Conservation (phyloP, 2,113 vertebrate genomes). For the Stigmatopora nigra region DNA sequence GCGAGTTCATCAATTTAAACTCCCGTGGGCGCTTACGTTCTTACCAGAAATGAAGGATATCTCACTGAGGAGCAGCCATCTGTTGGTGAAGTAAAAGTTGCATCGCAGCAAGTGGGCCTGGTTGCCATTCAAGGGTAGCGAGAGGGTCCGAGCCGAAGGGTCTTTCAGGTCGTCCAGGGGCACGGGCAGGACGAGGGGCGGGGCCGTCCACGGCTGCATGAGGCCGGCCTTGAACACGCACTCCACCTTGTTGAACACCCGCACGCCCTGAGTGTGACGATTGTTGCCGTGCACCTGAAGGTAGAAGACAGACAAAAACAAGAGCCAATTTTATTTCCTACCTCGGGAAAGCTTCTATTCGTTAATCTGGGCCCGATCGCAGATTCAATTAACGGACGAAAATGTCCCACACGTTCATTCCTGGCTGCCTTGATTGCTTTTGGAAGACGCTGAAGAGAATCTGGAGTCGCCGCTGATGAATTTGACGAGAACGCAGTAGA, state of each 20-base stretch:
- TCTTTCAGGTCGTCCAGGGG: constrained; percentile 76
- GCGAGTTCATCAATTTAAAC: too few species aligned
- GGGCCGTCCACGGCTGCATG: constrained; percentile 76
- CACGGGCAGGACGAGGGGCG: constrained; percentile 58
- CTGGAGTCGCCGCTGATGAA: constrained; percentile 14
- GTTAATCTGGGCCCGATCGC: constrained; percentile 11
- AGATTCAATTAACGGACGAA: constrained; percentile 41
- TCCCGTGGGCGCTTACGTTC: not conserved
- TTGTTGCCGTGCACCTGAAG: constrained; percentile 89
- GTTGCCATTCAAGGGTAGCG: constrained; percentile 69
- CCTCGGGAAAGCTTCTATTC: constrained; percentile 7
- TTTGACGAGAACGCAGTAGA: constrained; percentile 8
- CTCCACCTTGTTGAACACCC: constrained; percentile 77
- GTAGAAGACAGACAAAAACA: not conserved
- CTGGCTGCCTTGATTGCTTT: constrained; percentile 45
- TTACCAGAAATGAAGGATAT: constrained; percentile 82
- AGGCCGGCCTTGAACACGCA: constrained; percentile 78
- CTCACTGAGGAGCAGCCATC: constrained; percentile 92
- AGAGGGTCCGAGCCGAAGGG: constrained; percentile 76
- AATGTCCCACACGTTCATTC: constrained; percentile 38
- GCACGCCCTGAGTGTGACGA: constrained; percentile 79
- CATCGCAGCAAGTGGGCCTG: constrained; percentile 79
- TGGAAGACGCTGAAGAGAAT: constrained; percentile 18
- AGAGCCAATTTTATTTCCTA: not conserved
- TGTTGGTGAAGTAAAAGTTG: constrained; percentile 79